Percentiles rank a stretch among this genome's conserved stretches.
These are phyloP conservation scores for Falco cherrug DNA, from an alignment of 2,797 vertebrate genomes.

Conservation along the genomic window DNA sequence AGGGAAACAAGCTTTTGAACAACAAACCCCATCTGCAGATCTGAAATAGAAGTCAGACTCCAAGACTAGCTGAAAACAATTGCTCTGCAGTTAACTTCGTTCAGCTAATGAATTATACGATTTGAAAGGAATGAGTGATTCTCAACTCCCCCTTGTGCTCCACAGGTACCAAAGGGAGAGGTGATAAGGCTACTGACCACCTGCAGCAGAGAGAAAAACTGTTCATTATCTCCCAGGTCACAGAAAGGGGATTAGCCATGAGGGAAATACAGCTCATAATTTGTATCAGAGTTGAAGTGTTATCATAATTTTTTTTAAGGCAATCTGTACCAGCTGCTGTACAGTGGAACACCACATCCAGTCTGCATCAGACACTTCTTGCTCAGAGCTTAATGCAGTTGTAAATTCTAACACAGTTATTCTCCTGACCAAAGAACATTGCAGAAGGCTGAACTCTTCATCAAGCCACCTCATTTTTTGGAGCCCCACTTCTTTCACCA, in stretches of 20 bases:
- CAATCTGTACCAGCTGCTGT: background rate
- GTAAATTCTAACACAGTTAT: constrained; percentile 10
- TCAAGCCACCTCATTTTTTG: background rate
- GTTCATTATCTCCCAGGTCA: constrained; percentile 11
- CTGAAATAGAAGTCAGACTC: background rate
- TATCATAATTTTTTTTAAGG: background rate
- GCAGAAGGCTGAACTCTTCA: background rate
- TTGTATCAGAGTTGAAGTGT: background rate
- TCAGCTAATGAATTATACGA: constrained; percentile 21
- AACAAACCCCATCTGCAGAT: background rate
- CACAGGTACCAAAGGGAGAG: background rate
- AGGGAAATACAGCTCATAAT: background rate
- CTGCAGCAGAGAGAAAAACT: constrained; percentile 13
- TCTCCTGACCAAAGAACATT: background rate
- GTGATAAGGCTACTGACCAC: background rate
- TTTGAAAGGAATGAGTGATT: constrained; percentile 8
- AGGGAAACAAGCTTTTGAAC: background rate
- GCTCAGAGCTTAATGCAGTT: background rate
- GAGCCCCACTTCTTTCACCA: background rate
- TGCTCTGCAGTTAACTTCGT: background rate
- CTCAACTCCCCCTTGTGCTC: background rate
- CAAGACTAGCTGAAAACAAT: background rate
- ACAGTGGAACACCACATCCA: background rate
- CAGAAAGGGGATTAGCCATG: background rate
- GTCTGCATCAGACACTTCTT: background rate